phyloP scores from a whole-genome alignment of 2,113 vertebrate genomes.

The Engraulis encrasicolus region DNA sequence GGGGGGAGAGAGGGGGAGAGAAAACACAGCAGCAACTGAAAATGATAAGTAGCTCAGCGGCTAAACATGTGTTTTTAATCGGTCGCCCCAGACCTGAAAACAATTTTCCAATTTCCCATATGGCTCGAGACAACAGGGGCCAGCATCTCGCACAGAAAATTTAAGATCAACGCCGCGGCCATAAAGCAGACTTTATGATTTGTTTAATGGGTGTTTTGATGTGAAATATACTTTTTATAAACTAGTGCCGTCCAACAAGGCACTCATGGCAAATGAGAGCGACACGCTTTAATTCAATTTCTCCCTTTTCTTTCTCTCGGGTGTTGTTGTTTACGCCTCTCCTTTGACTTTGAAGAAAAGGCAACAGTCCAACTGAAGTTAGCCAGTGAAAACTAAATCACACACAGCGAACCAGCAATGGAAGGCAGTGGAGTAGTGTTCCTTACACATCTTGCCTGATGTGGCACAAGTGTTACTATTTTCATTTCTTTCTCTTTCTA shows the following conservation, averaged over 20 bases:
- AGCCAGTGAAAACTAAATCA: conserved; percentile 57
- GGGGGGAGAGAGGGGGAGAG: not conserved
- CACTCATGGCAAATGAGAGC: conserved; percentile 76
- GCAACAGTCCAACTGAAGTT: not conserved
- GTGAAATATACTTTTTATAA: conserved; percentile 80
- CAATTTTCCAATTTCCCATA: conserved; percentile 88
- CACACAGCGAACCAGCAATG: conserved; percentile 43
- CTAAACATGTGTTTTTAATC: conserved; percentile 90
- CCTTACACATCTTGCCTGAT: conserved; percentile 32
- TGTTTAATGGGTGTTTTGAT: conserved; percentile 79
- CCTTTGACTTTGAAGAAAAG: conserved; percentile 5
- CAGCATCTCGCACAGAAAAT: conserved; percentile 74
- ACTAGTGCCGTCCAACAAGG: conserved; percentile 74
- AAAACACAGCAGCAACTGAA: conserved; percentile 55
- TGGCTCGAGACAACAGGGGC: conserved; percentile 82
- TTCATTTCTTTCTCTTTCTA: too few species aligned
- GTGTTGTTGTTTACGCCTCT: not conserved
- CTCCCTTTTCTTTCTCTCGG: not conserved
- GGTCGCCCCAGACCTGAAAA: conserved; percentile 83
- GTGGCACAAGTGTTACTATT: not conserved
- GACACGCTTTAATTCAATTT: conserved; percentile 72
- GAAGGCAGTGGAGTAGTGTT: conserved; percentile 29
- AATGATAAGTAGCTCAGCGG: conserved; percentile 71
- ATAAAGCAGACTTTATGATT: conserved; percentile 78
- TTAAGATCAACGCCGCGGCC: conserved; percentile 71